phyloP scores from a whole-genome alignment of 2,113 vertebrate species.

The Melanerpes aurifrons region DNA sequence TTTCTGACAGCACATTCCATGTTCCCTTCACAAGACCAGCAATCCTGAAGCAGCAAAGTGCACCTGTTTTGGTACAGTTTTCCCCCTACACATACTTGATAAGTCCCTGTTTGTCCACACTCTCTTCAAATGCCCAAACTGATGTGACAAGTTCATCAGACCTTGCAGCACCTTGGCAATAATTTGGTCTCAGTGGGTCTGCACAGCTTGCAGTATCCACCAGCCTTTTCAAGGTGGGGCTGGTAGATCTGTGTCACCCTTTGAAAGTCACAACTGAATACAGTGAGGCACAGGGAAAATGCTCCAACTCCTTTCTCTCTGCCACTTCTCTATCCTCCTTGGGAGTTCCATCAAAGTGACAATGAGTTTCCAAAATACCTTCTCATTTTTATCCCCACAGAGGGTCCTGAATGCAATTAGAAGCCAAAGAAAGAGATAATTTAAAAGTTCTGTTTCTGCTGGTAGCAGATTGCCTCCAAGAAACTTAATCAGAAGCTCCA shows the following conservation, averaged over 20 bases:
- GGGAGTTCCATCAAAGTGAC: accelerated
- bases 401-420: background rate
- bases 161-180: background rate
- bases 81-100: background rate
- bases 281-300: background rate
- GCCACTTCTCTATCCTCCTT: background rate
- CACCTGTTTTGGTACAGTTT: background rate
- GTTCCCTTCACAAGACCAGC: background rate
- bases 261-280: background rate
- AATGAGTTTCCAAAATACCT: background rate
- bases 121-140: background rate
- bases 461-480: accelerated
- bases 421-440: background rate
- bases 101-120: background rate
- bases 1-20: accelerated
- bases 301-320: background rate
- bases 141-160: background rate
- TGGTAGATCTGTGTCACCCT: background rate
- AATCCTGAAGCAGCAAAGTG: background rate
- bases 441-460: background rate
- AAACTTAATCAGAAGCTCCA: background rate
- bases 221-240: background rate
- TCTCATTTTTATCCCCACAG: background rate
- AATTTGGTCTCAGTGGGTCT: background rate
- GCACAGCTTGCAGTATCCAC: background rate